Base-by-base conservation (phyloP, 2,888 invertebrate genomes). In the Augochlorella aurata region DNA sequence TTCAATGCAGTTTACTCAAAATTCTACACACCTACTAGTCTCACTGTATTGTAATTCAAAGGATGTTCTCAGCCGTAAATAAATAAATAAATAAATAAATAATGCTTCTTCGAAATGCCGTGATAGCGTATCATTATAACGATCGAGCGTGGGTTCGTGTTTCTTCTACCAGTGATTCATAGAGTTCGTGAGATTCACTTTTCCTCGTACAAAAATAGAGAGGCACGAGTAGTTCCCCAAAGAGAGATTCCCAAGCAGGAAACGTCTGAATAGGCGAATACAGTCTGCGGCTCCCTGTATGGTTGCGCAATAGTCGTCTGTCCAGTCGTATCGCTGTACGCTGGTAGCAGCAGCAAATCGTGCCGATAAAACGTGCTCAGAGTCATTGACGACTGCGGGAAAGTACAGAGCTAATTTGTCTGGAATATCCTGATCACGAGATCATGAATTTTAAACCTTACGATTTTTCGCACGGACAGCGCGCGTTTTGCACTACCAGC, bases 351-450 rank as follows among this genome's bases (percentile, higher is more conserved):
- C 29, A 18, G 14, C 24, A 38, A 38, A 7, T 4, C 7, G 5
- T 14, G 58, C 24, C 21, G 44, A 18, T 50, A 12, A n/a, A 61
- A 50, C 69, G 61, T 70, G 72, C 8, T 21, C 58, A 44, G 49
- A 76, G 82, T 45, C 63, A 69, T 72, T 71, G 29, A 21, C 54
- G 29, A 65, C 14, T n/a, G 4, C 8, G 58, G 65, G 73, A 44
- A 82, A 80, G 61, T 71, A 80, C 71, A 21, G 7, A 16, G 77
- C 65, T 38, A 72, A 21, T 50, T 44, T 24, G n/a, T 61, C 72
- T 16, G 63, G 58, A 10, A 58, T 24, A 58, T 58, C 16, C 58
- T 1, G 10, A 2, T 3, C 38, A 9, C 18, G 16, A 38, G 2
- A 76, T 47, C 45, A 21, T 10, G 24, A 14, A 73, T 79, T 65